Percentiles rank a stretch among this genome's conserved stretches.
Evolutionary conservation across 2,797 vertebrate genomes (phyloP).

Genomic region (Enteromius argenteus): DNA sequence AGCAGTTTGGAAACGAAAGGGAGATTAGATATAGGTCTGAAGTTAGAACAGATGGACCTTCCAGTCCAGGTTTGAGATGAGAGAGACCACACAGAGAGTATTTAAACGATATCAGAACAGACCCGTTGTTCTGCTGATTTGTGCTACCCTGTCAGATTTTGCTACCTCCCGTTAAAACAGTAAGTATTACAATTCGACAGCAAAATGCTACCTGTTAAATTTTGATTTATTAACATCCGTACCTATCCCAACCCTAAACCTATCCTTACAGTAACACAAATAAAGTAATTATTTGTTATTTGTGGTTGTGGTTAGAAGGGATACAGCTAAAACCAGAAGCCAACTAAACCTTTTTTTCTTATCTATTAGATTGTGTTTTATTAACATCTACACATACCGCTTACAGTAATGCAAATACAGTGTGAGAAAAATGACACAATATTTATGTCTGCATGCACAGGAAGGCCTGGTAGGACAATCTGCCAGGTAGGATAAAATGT

Average conservation of each 20-base stretch:
- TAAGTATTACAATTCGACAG: background rate
- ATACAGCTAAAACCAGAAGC: too few species aligned
- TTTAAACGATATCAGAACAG: background rate
- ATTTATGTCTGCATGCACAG: background rate
- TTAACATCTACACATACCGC: too few species aligned
- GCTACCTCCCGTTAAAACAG: background rate
- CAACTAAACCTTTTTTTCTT: too few species aligned
- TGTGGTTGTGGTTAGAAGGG: too few species aligned
- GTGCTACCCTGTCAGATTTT: background rate
- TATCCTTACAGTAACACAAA: too few species aligned
- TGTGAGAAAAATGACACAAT: background rate
- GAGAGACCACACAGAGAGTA: background rate
- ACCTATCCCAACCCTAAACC: too few species aligned
- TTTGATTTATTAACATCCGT: background rate
- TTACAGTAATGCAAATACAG: background rate
- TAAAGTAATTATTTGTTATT: too few species aligned
- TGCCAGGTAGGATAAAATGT: background rate
- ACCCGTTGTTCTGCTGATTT: background rate
- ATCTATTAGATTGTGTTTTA: too few species aligned
- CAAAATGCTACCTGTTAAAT: background rate
- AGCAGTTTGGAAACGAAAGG: background rate
- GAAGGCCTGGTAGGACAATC: background rate
- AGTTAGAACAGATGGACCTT: background rate
- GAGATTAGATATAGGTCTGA: background rate
- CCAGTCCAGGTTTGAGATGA: background rate